Base-by-base conservation (phyloP, 2,888 invertebrate species). In the Perizoma flavofasciatum region DNA sequence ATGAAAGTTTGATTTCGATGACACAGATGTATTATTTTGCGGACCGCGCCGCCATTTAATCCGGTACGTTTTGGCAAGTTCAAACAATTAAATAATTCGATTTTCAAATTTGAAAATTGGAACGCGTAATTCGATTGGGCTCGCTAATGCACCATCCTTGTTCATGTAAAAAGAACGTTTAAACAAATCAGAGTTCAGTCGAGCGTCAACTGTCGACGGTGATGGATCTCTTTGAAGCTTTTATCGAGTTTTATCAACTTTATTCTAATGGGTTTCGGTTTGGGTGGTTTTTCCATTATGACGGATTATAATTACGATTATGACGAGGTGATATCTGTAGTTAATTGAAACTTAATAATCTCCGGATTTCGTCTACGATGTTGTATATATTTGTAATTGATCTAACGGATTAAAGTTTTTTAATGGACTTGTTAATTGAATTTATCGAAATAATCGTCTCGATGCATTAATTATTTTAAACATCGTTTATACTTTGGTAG, bases 91-190 rank as follows among this genome's bases (percentile, higher is more conserved):
- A 75, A 75, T 82, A 80, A 87, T 85, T 85, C 82, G 78, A 86
- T 86, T 86, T 87, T 83, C 79, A 80, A 87, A 86, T 85, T 78
- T 80, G 78, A 81, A 85, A 87, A 85, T 85, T 78, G 73, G 80
- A 83, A 81, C 80, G 78, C 73, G 75, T 86, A 85, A 89, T 85
- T 86, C 84, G 75, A 87, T 88, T 86, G 83, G 75, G 74, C 70
- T 72, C 75, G 81, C 80, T 88, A 89, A 89, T 89, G 89, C 87
- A 73, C 75, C 78, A 84, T 78, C 75, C 86, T 79, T 89, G 89
- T 88, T 79, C 75, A 72, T 81, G 79, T 81, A 85, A 86, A 88
- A 83, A 76, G 83, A 74, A 78, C 80, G 86, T 83, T 83, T 79
- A 79, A 81, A 82, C 78, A 81, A 81, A 85, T 86, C 80, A 81